These are phyloP conservation scores for Lepidocolaptes lacrymiger DNA, from an alignment of 2,797 vertebrate genomes.

Conservation along the genomic window DNA sequence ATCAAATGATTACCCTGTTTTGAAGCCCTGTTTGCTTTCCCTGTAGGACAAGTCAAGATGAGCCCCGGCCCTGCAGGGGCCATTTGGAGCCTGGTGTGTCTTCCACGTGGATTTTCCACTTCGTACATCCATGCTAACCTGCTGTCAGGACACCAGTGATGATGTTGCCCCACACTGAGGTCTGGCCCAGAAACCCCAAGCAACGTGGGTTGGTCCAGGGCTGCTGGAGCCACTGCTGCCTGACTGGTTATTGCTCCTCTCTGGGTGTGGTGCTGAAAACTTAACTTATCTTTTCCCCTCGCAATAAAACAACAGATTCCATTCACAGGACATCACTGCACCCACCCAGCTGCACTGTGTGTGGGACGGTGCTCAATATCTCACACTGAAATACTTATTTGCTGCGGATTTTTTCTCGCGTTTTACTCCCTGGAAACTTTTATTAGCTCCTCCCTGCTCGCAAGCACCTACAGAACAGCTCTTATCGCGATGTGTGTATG, in stretches of 20 bases:
- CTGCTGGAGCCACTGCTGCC: neutral
- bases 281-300: neutral
- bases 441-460: neutral
- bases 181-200: neutral
- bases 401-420: neutral
- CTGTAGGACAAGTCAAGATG: neutral
- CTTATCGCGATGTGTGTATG: accelerated
- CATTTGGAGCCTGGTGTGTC: neutral
- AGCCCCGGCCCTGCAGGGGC: neutral
- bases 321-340: constrained; percentile 4
- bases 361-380: neutral
- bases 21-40: neutral
- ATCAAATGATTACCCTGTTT: neutral
- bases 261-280: constrained; percentile 1
- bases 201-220: neutral
- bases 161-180: neutral
- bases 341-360: neutral
- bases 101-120: neutral
- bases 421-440: neutral
- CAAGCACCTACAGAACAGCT: neutral
- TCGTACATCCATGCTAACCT: neutral
- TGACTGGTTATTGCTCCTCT: neutral
- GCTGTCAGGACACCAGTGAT: neutral
- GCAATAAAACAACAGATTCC: constrained; percentile 11
- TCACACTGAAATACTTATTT: neutral